Conservation (phyloP, 2,113 vertebrate species). For the Sphyrna mokarran region DNA sequence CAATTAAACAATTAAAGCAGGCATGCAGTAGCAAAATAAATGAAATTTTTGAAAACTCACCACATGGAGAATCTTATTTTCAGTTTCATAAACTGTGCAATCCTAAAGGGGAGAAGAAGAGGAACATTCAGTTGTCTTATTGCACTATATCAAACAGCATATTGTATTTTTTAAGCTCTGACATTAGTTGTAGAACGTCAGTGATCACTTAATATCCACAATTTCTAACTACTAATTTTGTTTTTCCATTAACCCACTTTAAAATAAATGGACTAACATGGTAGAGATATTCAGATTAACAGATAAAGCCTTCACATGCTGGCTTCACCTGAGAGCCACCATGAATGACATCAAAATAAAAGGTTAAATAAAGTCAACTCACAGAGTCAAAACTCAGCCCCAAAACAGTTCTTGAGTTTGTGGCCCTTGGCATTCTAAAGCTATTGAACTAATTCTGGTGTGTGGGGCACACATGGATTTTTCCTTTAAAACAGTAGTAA, state of each 20-base stretch:
- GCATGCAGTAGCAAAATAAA: no score
- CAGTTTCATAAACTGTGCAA: conserved; percentile 83
- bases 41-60: conserved; percentile 56
- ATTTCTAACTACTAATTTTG: neutral
- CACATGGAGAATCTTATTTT: conserved; percentile 87
- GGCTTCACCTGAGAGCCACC: neutral
- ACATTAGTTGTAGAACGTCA: neutral
- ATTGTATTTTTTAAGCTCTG: neutral
- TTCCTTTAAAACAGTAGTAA: neutral
- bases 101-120: conserved; percentile 56
- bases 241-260: neutral
- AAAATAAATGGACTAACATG: neutral
- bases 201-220: neutral
- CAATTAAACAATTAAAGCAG: neutral
- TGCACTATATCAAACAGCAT: neutral
- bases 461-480: neutral
- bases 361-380: neutral
- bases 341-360: neutral
- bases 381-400: neutral
- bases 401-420: neutral
- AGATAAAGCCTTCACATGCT: neutral
- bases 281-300: neutral
- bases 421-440: neutral
- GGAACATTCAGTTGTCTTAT: neutral
- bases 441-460: neutral